Evolutionary conservation across 2,797 vertebrate species (phyloP), one percentile per base, ranked within the genome.

Genomic region (Enteromius afrohamiltoni): DNA sequence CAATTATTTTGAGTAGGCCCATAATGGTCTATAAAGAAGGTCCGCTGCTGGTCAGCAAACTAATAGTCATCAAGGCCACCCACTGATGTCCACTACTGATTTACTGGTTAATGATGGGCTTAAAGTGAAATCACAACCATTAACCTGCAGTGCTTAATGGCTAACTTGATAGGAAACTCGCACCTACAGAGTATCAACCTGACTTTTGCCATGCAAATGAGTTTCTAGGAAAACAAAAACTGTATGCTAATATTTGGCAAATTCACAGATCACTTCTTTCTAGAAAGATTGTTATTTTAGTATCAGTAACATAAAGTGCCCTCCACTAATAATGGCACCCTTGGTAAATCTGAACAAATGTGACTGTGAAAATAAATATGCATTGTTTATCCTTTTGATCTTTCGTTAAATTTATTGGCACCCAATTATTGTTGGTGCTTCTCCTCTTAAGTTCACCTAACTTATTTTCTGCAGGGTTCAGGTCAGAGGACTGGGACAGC

Each of bases 71-170:
- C 42, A 51, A 0, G 65, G 45, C 49, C 51, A 70, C 65, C 64
- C 23, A 47, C 74, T 47, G 1, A 77, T 68, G 62, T 40, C 17
- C 81, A 68, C 47, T 47, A 29, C 31, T 55, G 64, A 62, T 45
- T 19, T 21, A 76, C 47, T 53, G 45, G n/a, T 34, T 64, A 82
- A 74, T 40, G 26, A 31, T 75, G 71, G 55, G 8, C 31, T 55
- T 16, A 4, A 10, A 68, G 23, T 16, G 17, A 62, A 70, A 58
- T n/a, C 17, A 53, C 45, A 49, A 9, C 45, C 71, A 68, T 68
- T 76, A 42, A 76, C 80, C 45, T 76, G 47, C 79, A 71, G 23
- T 34, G 14, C 21, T 69, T 58, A 80, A 69, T 79, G 31, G 78
- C 17, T 51, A n/a, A 51, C 10, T 49, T n/a, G 21, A 31, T n/a